A percentile compares a stretch with the other conserved stretches of the same genome.
These are phyloP conservation scores for Rattus norvegicus DNA, from an alignment of 2,113 vertebrate genomes.

Conservation along the genomic window DNA sequence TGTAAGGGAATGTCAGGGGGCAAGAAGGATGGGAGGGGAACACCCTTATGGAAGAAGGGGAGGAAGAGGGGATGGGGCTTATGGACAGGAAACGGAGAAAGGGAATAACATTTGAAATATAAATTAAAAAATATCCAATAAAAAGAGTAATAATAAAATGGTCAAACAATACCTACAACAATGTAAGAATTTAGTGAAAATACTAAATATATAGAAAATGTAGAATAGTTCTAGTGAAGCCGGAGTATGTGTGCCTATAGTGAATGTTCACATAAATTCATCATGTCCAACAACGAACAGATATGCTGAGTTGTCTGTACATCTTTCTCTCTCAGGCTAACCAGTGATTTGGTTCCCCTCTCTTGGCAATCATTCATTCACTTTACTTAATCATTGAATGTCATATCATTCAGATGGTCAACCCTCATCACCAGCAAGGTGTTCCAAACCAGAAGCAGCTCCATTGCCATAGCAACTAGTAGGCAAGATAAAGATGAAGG, in stretches of 20 bases:
- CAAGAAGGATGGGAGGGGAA: too few relatives aligned
- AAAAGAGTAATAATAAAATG: background rate
- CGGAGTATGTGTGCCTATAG: background rate
- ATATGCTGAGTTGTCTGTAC: background rate
- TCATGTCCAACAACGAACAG: background rate
- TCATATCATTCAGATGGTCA: background rate
- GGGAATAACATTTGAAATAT: too few relatives aligned
- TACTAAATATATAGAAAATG: background rate
- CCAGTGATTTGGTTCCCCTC: background rate
- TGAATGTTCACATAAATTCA: background rate
- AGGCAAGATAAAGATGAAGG: background rate
- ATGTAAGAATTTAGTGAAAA: background rate
- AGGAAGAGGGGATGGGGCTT: too few relatives aligned
- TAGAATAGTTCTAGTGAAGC: background rate
- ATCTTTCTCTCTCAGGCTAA: background rate
- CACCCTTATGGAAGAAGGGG: too few relatives aligned
- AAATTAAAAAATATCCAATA: too few relatives aligned
- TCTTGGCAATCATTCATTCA: background rate
- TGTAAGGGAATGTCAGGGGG: too few relatives aligned
- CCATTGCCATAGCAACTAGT: background rate
- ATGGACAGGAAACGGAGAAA: too few relatives aligned
- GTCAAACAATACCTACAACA: background rate
- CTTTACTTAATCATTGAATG: background rate
- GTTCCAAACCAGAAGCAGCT: background rate
- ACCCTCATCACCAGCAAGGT: background rate